phyloP scores from a whole-genome alignment of 2,888 invertebrate species.

The Acanthosepion esculentum region DNA sequence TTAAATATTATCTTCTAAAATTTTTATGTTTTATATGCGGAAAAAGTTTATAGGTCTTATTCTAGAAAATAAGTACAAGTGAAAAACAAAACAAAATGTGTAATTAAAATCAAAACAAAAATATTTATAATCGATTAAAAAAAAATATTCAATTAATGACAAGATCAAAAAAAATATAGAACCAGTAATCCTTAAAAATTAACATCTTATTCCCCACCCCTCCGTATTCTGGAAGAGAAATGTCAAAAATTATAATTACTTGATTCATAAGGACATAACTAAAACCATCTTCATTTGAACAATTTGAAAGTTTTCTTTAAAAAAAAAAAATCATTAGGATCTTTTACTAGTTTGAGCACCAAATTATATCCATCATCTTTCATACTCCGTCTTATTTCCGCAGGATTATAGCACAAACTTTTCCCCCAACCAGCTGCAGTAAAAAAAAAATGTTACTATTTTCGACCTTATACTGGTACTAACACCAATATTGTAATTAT shows the following conservation, averaged over 20 bases:
- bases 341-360: background rate
- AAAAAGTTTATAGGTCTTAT: no score
- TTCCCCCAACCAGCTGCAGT: background rate
- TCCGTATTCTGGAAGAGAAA: no score
- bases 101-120: no score
- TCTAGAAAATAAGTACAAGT: no score
- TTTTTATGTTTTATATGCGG: no score
- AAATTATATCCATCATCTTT: background rate
- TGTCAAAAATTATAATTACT: background rate
- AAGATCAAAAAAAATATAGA: no score
- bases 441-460: background rate
- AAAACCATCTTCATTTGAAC: background rate
- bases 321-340: background rate
- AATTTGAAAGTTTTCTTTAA: background rate
- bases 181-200: no score
- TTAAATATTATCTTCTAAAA: no score
- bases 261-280: background rate
- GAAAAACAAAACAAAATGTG: no score
- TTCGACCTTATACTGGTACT: background rate
- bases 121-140: no score
- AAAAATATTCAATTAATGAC: no score
- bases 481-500: conserved; percentile 11
- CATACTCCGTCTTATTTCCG: background rate
- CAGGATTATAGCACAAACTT: background rate
- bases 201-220: no score